Percentiles rank a stretch among this genome's conserved stretches.
phyloP scores from a whole-genome alignment of 2,113 vertebrate genomes.

The Xenopus laevis region DNA sequence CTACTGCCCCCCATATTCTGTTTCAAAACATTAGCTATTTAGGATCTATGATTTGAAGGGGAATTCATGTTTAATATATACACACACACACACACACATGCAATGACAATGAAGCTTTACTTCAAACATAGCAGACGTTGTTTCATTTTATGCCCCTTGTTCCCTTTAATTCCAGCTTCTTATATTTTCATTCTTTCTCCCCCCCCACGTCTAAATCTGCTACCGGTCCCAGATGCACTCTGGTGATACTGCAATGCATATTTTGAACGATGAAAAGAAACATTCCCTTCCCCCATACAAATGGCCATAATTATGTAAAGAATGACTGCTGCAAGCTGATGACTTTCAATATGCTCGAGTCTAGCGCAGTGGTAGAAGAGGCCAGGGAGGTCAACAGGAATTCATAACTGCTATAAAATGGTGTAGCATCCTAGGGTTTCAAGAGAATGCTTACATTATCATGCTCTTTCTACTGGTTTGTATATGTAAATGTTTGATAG shows the following conservation, averaged over 20 bases:
- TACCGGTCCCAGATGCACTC: constrained; percentile 55
- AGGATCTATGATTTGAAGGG: no score
- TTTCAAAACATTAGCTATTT: no score
- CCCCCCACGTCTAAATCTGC: constrained; percentile 54
- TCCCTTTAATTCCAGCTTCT: constrained; percentile 16
- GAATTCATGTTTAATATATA: neutral
- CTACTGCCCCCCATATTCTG: no score
- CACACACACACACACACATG: neutral
- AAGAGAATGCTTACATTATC: constrained; percentile 80
- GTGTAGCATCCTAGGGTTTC: constrained; percentile 75
- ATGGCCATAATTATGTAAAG: constrained; percentile 85
- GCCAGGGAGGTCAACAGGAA: constrained; percentile 87
- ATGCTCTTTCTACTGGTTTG: constrained; percentile 77
- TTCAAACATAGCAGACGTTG: neutral
- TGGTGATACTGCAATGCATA: constrained; percentile 60
- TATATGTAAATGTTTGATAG: constrained; percentile 86
- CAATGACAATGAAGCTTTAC: neutral
- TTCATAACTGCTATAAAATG: constrained; percentile 95
- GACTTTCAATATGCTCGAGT: constrained; percentile 86
- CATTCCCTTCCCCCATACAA: constrained; percentile 63
- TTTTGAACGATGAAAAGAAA: constrained; percentile 74
- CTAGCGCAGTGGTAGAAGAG: constrained; percentile 76
- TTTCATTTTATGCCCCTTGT: constrained; percentile 35
- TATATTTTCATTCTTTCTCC: no score
- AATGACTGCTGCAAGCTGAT: constrained; percentile 88